These are phyloP conservation scores for Bilobella aurantiaca DNA, from an alignment of 1,140 invertebrate genomes.

Conservation along the genomic window DNA sequence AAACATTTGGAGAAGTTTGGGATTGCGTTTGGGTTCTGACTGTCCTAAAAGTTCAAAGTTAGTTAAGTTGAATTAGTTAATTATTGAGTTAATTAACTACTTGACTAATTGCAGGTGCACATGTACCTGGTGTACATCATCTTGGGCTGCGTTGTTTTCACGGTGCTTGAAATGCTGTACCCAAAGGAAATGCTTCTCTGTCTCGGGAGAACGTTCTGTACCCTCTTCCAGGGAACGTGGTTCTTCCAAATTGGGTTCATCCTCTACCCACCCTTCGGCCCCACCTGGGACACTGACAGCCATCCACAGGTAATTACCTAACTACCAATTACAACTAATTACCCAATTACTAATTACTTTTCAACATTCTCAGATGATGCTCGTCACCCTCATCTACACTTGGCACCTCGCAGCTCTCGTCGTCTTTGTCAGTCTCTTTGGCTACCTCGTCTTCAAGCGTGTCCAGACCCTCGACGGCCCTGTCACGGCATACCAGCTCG, in stretches of 20 bases:
- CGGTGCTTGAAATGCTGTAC: conserved; percentile 41
- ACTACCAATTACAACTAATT: not conserved
- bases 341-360: not conserved
- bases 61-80: too few species aligned
- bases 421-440: conserved; percentile 37
- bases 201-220: conserved; percentile 40
- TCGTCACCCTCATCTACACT: conserved; percentile 42
- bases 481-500: conserved; percentile 25
- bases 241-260: conserved; percentile 47
- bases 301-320: conserved; percentile 39
- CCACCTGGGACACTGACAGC: conserved; percentile 41
- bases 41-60: too few species aligned
- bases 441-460: conserved; percentile 34
- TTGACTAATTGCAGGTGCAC: conserved; percentile 43
- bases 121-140: conserved; percentile 43
- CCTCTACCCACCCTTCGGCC: conserved; percentile 43
- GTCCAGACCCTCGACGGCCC: conserved; percentile 26
- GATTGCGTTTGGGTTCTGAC: not conserved
- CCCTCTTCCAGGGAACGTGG: conserved; percentile 46
- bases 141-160: conserved; percentile 35
- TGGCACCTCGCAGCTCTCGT: conserved; percentile 42
- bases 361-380: conserved; percentile 39
- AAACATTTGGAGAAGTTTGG: not conserved
- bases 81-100: too few species aligned
- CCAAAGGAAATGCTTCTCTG: conserved; percentile 39